Evolutionary conservation across 2,113 vertebrate species (phyloP), one percentile per base, ranked within the genome.

Genomic region (Cyphomyrus plagiostoma): DNA sequence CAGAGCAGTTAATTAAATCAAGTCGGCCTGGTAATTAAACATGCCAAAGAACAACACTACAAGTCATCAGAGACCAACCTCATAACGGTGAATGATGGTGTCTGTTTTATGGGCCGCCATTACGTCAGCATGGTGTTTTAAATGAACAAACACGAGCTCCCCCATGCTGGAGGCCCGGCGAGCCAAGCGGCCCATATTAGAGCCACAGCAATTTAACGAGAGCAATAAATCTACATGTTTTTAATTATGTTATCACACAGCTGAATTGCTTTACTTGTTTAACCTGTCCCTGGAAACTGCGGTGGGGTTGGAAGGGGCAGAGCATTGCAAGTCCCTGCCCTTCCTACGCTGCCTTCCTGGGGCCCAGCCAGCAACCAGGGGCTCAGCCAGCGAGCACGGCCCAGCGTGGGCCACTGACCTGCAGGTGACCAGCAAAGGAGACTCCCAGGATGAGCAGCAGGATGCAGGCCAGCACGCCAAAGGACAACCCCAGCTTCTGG

Each of bases 351-450:
- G 9, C 62, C n/a, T 66, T 46, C 80, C 80, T 21, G 39, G 58
- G 35, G 35, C 66, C 30, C 26, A 74, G 26, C 23, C 23, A 70
- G 26, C 23, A 9, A 10, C 2, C 3, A 8, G 23, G 62, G 39
- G 19, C 15, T n/a, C 30, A 74, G 70, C 26, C 26, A 74, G 1
- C 30, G 70, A 2, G 70, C 4, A 0, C 4, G 1, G 4, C 23
- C 56, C 77, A 89, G 66, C 88, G 83, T 21, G n/a, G 35, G 52
- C 58, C 86, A 96, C 97, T 97, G 93, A 99, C 98, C 97, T 95
- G 91, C 66, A 97, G 91, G 90, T 97, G 94, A 35, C 95, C 94
- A 2, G 97, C 96, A 87, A 97, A 99, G 91, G 97, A 99, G 91
- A 98, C 94, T 83, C 95, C 92, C 52, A 99, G 93, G 89, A 94